phyloP scores from a whole-genome alignment of 37 sponge, comb jelly and placozoan genomes.

The Theonella swinhoei region DNA sequence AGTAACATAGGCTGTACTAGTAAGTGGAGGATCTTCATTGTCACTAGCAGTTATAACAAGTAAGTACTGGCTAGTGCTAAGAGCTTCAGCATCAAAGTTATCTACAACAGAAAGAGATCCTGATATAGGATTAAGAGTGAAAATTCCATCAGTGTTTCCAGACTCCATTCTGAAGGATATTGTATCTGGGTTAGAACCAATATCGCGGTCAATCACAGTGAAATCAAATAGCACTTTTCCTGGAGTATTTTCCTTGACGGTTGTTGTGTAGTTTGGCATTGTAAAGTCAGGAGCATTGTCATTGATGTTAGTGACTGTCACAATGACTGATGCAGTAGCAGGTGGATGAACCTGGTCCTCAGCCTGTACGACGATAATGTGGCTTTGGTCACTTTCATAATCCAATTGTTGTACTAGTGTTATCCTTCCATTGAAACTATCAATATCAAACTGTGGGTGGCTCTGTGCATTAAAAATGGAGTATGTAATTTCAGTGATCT shows the following conservation, averaged over 20 bases:
- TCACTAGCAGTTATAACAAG: conserved; percentile 65
- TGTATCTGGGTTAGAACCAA: conserved; percentile 19
- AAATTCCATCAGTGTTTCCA: conserved; percentile 30
- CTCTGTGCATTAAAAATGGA: conserved; percentile 25
- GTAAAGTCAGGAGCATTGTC: conserved; percentile 63
- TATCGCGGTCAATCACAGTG: conserved; percentile 49
- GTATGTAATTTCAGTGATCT: conserved; percentile 38
- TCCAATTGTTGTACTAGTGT: conserved; percentile 25
- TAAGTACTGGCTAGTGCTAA: conserved; percentile 4
- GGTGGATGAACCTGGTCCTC: conserved; percentile 5
- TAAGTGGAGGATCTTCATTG: conserved; percentile 55
- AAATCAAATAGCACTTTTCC: conserved; percentile 1
- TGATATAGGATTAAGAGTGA: conserved; percentile 19
- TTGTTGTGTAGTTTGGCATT: neutral
- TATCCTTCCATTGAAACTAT: conserved; percentile 39
- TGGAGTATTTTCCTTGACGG: conserved; percentile 42
- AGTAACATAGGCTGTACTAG: conserved; percentile 47
- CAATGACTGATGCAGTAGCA: conserved; percentile 2
- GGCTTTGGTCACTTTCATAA: conserved; percentile 20
- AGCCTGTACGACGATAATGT: conserved; percentile 32
- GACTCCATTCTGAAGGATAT: conserved; percentile 50
- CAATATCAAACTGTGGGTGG: conserved; percentile 54
- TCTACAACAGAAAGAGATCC: conserved; percentile 26
- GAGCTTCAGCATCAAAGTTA: conserved; percentile 54
- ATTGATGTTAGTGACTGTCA: conserved; percentile 43